phyloP scores from a whole-genome alignment of 2,797 vertebrate species.

The Rhinichthys osculus region DNA sequence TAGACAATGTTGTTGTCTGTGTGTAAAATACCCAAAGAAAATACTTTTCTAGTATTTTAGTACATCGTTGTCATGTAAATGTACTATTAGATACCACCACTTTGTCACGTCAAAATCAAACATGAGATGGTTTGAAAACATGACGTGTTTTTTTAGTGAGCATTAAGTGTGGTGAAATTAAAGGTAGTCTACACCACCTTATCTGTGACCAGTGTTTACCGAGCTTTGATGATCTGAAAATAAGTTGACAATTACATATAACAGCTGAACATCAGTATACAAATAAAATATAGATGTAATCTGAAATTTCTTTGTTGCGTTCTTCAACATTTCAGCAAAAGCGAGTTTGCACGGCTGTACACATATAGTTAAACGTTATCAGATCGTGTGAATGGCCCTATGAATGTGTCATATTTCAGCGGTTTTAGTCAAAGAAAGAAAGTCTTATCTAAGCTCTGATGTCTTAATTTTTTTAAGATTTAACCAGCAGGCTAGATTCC shows the following conservation, averaged over 20 bases:
- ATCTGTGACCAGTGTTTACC: neutral
- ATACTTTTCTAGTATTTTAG: too few species aligned
- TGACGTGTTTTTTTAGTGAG: neutral
- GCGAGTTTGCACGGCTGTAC: neutral
- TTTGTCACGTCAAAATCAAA: neutral
- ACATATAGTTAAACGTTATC: conserved; percentile 29
- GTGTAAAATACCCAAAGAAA: too few species aligned
- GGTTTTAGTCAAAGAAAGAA: conserved; percentile 34
- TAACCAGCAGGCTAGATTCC: conserved; percentile 53
- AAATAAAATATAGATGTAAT: neutral
- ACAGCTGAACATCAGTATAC: neutral
- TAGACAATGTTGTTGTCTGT: neutral
- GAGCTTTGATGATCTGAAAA: neutral
- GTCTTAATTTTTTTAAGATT: conserved; percentile 45
- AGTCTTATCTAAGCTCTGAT: conserved; percentile 34
- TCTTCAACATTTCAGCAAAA: neutral
- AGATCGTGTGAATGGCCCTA: conserved; percentile 40
- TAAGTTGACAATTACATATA: neutral
- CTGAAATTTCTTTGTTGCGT: neutral
- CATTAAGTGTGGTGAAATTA: neutral
- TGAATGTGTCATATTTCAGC: conserved; percentile 48
- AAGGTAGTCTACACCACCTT: neutral
- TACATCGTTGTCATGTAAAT: neutral
- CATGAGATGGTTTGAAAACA: neutral
- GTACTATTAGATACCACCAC: neutral